Conservation (phyloP, 2,113 vertebrate genomes). For the Aphyosemion australe region DNA sequence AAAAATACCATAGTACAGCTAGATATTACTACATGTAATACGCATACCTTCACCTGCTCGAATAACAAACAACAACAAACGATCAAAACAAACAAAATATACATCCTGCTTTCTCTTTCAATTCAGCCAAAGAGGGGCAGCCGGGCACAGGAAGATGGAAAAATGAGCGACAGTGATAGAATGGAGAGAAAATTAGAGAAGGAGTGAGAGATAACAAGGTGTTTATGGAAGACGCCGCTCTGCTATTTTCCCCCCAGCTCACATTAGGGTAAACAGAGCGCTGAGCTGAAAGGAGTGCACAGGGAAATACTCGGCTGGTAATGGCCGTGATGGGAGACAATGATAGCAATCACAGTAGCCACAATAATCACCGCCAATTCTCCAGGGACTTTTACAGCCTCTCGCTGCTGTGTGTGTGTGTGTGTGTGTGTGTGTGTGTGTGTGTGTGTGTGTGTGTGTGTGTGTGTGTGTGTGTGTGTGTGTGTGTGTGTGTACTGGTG, state of each 20-base stretch:
- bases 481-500: no score
- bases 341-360: slow-evolving; percentile 75
- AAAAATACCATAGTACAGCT: neutral
- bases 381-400: slow-evolving; percentile 53
- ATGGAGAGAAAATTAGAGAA: slow-evolving; percentile 71
- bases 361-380: slow-evolving; percentile 72
- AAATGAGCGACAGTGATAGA: slow-evolving; percentile 57
- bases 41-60: slow-evolving; percentile 6
- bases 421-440: slow-evolving; percentile 23
- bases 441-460: no score
- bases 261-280: slow-evolving; percentile 74
- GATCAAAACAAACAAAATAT: slow-evolving; percentile 39
- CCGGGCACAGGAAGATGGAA: slow-evolving; percentile 11
- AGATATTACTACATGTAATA: neutral
- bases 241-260: slow-evolving; percentile 58
- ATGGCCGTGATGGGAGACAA: slow-evolving; percentile 72
- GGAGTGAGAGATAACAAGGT: slow-evolving; percentile 74
- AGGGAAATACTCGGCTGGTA: slow-evolving; percentile 63
- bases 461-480: no score
- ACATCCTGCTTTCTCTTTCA: slow-evolving; percentile 19
- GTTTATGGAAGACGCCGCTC: slow-evolving; percentile 68
- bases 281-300: slow-evolving; percentile 57
- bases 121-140: slow-evolving; percentile 2
- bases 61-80: slow-evolving; percentile 27
- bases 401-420: slow-evolving; percentile 16